Base-by-base conservation (phyloP, 2,113 vertebrate species). In the Periophthalmus modestus region DNA sequence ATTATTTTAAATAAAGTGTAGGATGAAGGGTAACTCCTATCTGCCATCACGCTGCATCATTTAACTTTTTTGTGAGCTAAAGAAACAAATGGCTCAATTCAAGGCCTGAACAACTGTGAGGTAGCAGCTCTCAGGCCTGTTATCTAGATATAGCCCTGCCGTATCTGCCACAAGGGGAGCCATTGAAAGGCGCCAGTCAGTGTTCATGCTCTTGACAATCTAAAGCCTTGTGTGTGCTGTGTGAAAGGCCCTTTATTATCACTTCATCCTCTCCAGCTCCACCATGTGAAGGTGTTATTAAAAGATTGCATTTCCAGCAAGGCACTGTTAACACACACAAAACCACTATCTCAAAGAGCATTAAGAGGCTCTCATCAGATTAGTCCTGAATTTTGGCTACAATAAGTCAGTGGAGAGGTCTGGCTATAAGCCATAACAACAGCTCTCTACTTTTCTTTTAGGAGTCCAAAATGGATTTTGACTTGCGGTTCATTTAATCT, bases 201-300 rank as follows among this genome's bases (percentile, higher is more conserved):
- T 65, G 34, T 77, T 83, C 76, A 78, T 74, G 75, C 81, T 86
- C 79, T 66, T 75, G 83, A 86, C 89, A 90, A 89, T 90, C 78
- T 81, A 65, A 39, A 79, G 75, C 87, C 80, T 78, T 85, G 87
- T 87, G 57, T 59, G 1, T 75, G 72, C 74, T 73, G 76, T 61
- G 54, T 77, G 75, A 91, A 89, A 83, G 83, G 79, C 72, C 72
- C 82, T 89, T 87, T 88, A 87, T 88, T 82, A 88, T 88, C 83
- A 21, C 74, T 80, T 73, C 79, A 82, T 82, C 85, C 80, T 85
- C 81, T 83, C 85, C 59, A 76, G 77, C 79, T 78, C 79, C 66
- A 77, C 72, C 82, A 66, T 82, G 85, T 85, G 81, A 88, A 89
- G 85, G 80, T 81, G 74, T 88, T 84, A 90, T 91, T 89, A 85